Evolutionary conservation across 2,888 invertebrate genomes (phyloP), one percentile per base, ranked within the genome.

Genomic region (Chymomyza amoena): DNA sequence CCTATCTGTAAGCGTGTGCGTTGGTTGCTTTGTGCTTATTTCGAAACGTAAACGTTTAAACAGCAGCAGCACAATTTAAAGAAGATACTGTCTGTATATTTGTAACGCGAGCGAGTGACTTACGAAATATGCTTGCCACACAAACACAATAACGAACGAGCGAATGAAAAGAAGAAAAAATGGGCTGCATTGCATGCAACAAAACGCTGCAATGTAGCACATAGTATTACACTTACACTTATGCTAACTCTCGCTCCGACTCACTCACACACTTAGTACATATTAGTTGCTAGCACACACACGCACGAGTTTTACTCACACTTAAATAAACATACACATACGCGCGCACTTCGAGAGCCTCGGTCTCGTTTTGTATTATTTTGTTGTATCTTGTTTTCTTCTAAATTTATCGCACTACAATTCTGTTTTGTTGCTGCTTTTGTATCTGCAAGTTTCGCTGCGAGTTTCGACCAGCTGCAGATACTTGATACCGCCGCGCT

Each of bases 251-350:
- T 78, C 73, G 69, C 77, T 69, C 77, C 39, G 13, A 70, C 65
- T 56, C 81, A 66, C 75, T 76, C 71, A 69, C 75, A 72, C 77
- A 66, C 72, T 82, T 69, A 77, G 80, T 45, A 45, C 13, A 45
- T 45, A 45, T 45, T 63, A 76, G 78, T 76, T 69, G 76, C 76
- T 80, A 81, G 79, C 84, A 75, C 85, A 84, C 73, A 79, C 66
- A 69, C 70, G 54, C 70, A 70, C 56, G 70, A 63, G 68, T 32
- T 70, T 56, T 36, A 59, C 60, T 83, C 76, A 81, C 81, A 72
- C 25, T 25, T 25, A 25, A 25, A 25, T 25, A 25, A 25, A 25
- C 25, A 4, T 25, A 25, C 68, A 73, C 57, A 63, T 64, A 65
- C 62, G 66, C 56, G 59, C 61, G 61, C 36, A 62, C 74, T 74